Conservation (phyloP, 2,113 vertebrate species). For the Poeciliopsis occidentalis region DNA sequence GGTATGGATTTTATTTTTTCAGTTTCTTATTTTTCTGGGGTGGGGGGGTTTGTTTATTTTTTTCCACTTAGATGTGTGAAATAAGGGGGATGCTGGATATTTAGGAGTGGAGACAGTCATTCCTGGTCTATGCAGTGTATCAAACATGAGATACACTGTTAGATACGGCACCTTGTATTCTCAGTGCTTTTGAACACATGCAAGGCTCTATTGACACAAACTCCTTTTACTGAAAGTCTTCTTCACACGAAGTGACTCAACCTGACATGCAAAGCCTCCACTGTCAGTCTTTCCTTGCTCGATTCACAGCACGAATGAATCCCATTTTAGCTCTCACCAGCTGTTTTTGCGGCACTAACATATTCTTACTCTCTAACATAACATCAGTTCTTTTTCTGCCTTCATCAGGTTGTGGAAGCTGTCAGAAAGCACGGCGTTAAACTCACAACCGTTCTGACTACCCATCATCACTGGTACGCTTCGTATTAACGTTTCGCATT, state of each 20-base stretch:
- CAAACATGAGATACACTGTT: too few relatives aligned
- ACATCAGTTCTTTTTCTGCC: constrained; percentile 3
- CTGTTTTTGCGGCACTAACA: background rate
- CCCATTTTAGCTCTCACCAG: background rate
- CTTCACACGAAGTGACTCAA: background rate
- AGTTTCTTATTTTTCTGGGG: background rate
- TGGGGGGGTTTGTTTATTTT: too few relatives aligned
- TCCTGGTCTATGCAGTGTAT: background rate
- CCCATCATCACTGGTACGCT: constrained; percentile 95
- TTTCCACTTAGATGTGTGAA: background rate
- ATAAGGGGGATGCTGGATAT: background rate
- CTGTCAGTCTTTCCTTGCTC: background rate
- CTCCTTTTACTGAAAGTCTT: background rate
- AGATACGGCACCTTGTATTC: background rate
- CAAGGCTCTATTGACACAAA: background rate
- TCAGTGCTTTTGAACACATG: background rate
- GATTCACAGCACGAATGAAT: background rate
- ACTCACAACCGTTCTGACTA: constrained; percentile 93
- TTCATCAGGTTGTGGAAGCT: constrained; percentile 88
- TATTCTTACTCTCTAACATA: background rate
- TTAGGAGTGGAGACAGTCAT: background rate
- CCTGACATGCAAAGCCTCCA: background rate
- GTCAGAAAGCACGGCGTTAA: constrained; percentile 88
- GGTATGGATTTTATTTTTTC: background rate
- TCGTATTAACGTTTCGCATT: constrained; percentile 1